These are phyloP conservation scores for Mormyrops boulengeri DNA, from an alignment of 2,797 vertebrate species.

Conservation along the genomic window DNA sequence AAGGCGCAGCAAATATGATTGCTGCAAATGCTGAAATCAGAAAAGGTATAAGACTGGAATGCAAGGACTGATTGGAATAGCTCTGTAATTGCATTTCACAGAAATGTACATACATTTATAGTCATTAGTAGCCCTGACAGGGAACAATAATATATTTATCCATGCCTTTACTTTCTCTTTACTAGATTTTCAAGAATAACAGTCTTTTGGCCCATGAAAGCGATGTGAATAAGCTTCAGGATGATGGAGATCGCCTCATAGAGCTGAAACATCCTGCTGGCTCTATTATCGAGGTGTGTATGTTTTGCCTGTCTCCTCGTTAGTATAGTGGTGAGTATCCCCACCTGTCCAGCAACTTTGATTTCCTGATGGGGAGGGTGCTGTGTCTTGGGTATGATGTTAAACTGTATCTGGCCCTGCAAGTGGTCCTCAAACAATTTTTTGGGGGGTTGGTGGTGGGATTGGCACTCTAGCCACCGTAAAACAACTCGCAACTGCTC, in stretches of 20 bases:
- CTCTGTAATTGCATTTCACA: neutral
- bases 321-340: neutral
- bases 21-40: neutral
- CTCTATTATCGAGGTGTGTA: slow-evolving; percentile 73
- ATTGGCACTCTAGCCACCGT: too few relatives aligned
- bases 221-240: slow-evolving; percentile 82
- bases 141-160: neutral
- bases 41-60: neutral
- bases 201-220: slow-evolving; percentile 81
- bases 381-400: neutral
- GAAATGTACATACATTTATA: neutral
- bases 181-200: slow-evolving; percentile 85
- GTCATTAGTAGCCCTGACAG: neutral
- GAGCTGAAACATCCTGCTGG: slow-evolving; percentile 84
- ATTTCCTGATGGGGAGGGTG: neutral
- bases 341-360: neutral
- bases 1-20: neutral
- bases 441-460: neutral
- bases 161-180: slow-evolving; percentile 1
- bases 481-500: too few relatives aligned
- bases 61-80: neutral
- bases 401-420: neutral
- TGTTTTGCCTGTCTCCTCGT: neutral
- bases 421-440: neutral
- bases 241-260: slow-evolving; percentile 82